Conservation (phyloP, 2,888 invertebrate species). For the Diarsia dahlii region DNA sequence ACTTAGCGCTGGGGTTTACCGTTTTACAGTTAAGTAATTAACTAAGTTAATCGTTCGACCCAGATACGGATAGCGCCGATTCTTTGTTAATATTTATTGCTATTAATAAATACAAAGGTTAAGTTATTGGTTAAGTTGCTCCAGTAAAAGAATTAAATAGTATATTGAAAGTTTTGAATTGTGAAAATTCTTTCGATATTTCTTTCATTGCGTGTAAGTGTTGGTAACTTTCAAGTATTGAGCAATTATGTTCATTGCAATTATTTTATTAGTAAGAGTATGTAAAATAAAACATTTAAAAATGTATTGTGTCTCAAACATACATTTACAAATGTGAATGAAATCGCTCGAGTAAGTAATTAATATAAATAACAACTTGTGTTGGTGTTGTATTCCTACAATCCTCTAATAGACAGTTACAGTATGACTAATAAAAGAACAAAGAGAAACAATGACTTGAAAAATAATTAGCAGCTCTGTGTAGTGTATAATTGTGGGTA, state of each 20-base stretch:
- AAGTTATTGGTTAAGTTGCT: slow-evolving; percentile 32
- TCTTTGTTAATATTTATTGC: slow-evolving; percentile 55
- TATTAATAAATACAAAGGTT: slow-evolving; percentile 47
- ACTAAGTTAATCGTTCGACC: slow-evolving; percentile 61
- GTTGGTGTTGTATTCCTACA: too few relatives aligned
- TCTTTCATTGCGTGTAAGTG: background rate
- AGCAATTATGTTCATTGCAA: background rate
- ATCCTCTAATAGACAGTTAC: too few relatives aligned
- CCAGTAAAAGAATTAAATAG: slow-evolving; percentile 18
- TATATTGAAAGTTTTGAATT: slow-evolving; percentile 25
- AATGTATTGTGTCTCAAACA: too few relatives aligned
- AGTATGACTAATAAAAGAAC: too few relatives aligned
- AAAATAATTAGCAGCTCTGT: too few relatives aligned
- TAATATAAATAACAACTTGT: too few relatives aligned
- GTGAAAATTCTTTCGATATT: slow-evolving; percentile 17
- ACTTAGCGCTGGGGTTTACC: slow-evolving; percentile 37
- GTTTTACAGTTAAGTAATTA: slow-evolving; percentile 64
- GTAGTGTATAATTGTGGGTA: too few relatives aligned
- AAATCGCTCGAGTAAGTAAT: too few relatives aligned
- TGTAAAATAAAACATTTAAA: background rate
- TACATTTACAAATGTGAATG: too few relatives aligned
- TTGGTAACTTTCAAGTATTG: background rate
- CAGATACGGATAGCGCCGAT: slow-evolving; percentile 46
- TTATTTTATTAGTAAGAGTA: background rate
- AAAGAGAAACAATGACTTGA: too few relatives aligned